Base-by-base conservation (phyloP, 2,888 invertebrate genomes). In the Bruchidius siliquastri region DNA sequence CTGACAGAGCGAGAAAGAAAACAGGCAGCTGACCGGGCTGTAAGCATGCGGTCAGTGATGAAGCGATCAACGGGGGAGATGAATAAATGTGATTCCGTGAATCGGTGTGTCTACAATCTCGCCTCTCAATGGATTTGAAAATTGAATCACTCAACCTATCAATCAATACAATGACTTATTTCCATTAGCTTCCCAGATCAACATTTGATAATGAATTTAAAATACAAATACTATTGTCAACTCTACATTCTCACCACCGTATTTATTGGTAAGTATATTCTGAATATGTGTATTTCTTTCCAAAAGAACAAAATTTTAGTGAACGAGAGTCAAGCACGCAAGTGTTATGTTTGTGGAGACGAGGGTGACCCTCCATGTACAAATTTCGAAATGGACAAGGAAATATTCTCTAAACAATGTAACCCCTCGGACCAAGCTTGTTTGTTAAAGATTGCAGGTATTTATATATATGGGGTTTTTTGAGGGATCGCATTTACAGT, bases 271-370 rank as follows among this genome's bases (percentile, higher is more conserved):
- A 49, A 49, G 49, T 49, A 8, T 49, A 49, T 13, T 49, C 8
- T 49, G 13, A 8, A 49, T 8, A 49, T 49, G 3, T 49, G 6
- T 49, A 13, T 49, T 49, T 8, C 13, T 49, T 49, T 49, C 13
- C 49, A 3, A 18, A 1, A 8, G 49, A 1, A 49, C 1, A 13
- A 13, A 49, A 49, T 49, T 49, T 49, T 13, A 49, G 49, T 49
- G 49, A 49, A 49, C 13, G 49, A 49, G 18, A 18, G 49, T 49
- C 49, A 49, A 49, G 49, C 49, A 49, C 49, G 49, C 49, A 75
- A 69, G 49, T 77, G 77, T 72, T 77, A 77, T 70, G 74, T 76
- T 30, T 77, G 77, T 68, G 74, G 73, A 8, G 74, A 74, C 67
- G 74, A 74, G 22, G 72, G 69, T 67, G 69, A 72, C 21, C 67